These are phyloP conservation scores for Strigamia crassipes DNA, from an alignment of 2,888 invertebrate species.

Conservation along the genomic window DNA sequence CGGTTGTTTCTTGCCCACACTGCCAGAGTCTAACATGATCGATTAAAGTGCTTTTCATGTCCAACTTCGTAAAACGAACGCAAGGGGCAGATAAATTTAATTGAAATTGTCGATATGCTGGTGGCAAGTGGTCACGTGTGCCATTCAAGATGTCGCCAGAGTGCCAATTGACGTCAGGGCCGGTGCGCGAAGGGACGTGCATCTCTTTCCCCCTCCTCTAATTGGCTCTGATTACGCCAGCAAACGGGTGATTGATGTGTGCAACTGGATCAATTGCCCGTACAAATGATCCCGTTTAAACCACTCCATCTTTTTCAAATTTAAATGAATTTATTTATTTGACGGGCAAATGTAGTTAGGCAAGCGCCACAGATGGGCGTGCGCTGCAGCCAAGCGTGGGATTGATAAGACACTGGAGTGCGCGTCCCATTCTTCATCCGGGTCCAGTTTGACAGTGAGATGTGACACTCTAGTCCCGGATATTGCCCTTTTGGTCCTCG, in stretches of 20 bases:
- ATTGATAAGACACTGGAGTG: background rate
- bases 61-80: too few species aligned
- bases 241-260: background rate
- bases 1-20: background rate
- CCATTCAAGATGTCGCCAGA: too few species aligned
- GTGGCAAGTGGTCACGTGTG: too few species aligned
- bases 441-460: constrained; percentile 3
- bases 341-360: background rate
- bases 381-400: background rate
- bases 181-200: background rate
- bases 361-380: background rate
- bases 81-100: too few species aligned
- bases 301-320: background rate
- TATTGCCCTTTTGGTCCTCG: background rate
- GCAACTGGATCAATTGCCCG: background rate
- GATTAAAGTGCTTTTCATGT: too few species aligned
- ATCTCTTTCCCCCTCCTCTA: background rate
- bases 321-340: background rate
- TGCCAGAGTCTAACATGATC: background rate
- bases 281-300: too few species aligned
- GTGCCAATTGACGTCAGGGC: too few species aligned
- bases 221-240: background rate
- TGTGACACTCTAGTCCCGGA: background rate
- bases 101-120: too few species aligned
- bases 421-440: background rate